Base-by-base conservation (phyloP, 2,797 vertebrate genomes). In the Notolepis coatsorum region DNA sequence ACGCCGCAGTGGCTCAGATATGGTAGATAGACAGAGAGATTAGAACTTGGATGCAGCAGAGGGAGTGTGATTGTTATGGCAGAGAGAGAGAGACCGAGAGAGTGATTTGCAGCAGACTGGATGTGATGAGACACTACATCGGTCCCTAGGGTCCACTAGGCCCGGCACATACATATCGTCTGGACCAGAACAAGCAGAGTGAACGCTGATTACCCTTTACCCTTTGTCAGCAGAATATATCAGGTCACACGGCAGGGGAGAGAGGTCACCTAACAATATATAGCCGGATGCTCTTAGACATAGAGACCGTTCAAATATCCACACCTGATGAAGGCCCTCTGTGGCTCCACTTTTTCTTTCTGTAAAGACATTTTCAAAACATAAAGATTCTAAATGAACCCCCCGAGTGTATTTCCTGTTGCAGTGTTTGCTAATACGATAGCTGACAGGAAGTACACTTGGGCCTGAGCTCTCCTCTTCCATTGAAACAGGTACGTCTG, bases 201-300 rank as follows among this genome's bases (percentile, higher is more conserved):
- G n/a, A 51, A 50, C 47, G 79, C 82, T 52, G 79, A 85, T 88
- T 87, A 83, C 30, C 18, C 46, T 59, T 81, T 63, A n/a, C 41
- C 68, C 73, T 73, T 80, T 61, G 65, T 84, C 80, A 85, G 81
- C 79, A 80, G 63, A 81, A 60, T 55, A 4, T 33, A 54, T 73
- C 33, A 25, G 75, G 78, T 69, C 79, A 73, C 33, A n/a, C 55
- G 57, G 56, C 1, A 3, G 33, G 55, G 53, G 52, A 52, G 28
- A 33, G 58, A 70, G 60, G 64, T 75, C 54, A 67, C 45, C 35
- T 43, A 41, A 75, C 33, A 67, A 69, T 48, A 35, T 12, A 62
- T 4, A 42, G 7, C 7, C 7, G 31, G 13, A 35, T 35, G 31
- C 5, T n/a, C n/a, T n/a, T n/a, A n/a, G n/a, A n/a, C n/a, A n/a